Conservation (phyloP, 2,888 invertebrate genomes). For the Tenthredo mesomela region DNA sequence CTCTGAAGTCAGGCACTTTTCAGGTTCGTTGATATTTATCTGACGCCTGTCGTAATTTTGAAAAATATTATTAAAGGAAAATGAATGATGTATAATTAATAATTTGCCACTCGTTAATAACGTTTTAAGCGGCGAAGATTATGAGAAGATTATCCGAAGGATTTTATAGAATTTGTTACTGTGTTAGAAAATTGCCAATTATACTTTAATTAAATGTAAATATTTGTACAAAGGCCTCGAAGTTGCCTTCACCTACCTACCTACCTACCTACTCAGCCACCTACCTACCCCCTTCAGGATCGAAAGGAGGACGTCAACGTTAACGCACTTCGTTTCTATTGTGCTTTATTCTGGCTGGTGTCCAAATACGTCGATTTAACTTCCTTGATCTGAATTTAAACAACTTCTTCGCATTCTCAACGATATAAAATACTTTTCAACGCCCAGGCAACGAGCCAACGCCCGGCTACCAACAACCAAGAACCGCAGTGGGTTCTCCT, state of each 20-base stretch:
- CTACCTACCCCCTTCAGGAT: background rate
- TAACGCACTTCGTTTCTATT: slow-evolving; percentile 41
- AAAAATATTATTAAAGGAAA: background rate
- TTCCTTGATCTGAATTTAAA: slow-evolving; percentile 62
- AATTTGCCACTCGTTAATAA: background rate
- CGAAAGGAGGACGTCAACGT: background rate
- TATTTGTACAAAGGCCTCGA: slow-evolving; percentile 6
- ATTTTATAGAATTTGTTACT: background rate
- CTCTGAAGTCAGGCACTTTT: background rate
- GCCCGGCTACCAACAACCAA: slow-evolving; percentile 36
- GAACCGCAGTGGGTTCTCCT: slow-evolving; percentile 36
- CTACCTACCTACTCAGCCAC: background rate
- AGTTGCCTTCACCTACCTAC: background rate
- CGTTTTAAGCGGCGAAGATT: background rate
- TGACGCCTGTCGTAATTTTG: background rate
- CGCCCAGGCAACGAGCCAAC: slow-evolving; percentile 41
- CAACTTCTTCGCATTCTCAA: slow-evolving; percentile 60
- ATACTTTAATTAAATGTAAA: slow-evolving; percentile 17
- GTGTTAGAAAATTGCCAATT: slow-evolving; percentile 11
- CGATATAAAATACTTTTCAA: slow-evolving; percentile 59
- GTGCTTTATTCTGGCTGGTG: slow-evolving; percentile 62
- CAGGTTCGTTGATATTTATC: background rate
- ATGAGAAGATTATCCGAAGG: background rate
- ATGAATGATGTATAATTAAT: background rate
- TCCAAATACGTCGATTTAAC: slow-evolving; percentile 61